phyloP scores from a whole-genome alignment of 1,140 invertebrate species.

The Trichoplusia ni region DNA sequence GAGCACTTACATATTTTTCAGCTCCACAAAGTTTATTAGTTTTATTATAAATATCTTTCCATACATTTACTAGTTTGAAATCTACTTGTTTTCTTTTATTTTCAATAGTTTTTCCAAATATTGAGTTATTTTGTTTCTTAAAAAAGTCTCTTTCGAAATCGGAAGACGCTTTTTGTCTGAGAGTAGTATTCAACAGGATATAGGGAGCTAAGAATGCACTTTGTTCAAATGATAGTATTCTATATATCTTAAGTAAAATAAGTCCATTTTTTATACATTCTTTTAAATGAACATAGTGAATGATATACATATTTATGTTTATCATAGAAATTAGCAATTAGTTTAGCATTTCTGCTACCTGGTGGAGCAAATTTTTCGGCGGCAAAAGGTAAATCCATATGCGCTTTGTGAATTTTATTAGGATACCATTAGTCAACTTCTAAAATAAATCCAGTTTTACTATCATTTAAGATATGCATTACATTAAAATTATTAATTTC shows the following conservation, averaged over 20 bases:
- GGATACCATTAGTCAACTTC: slow-evolving; percentile 69
- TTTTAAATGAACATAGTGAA: slow-evolving; percentile 80
- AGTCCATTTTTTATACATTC: slow-evolving; percentile 76
- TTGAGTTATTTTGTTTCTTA: slow-evolving; percentile 78
- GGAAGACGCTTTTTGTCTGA: slow-evolving; percentile 60
- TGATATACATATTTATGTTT: slow-evolving; percentile 76
- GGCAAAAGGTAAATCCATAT: slow-evolving; percentile 80
- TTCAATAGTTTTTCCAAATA: slow-evolving; percentile 80
- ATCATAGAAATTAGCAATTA: slow-evolving; percentile 59
- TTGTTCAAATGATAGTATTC: slow-evolving; percentile 81
- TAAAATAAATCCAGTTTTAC: slow-evolving; percentile 79
- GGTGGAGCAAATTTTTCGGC: slow-evolving; percentile 53
- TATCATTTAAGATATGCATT: slow-evolving; percentile 47
- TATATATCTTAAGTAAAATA: slow-evolving; percentile 76
- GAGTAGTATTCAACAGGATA: slow-evolving; percentile 73
- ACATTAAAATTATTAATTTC: slow-evolving; percentile 55
- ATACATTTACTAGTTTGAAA: slow-evolving; percentile 61
- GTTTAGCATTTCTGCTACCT: slow-evolving; percentile 49
- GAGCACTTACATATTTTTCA: slow-evolving; percentile 9
- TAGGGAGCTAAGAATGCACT: slow-evolving; percentile 74
- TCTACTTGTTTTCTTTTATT: slow-evolving; percentile 74
- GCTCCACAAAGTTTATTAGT: neutral
- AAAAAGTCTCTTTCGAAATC: slow-evolving; percentile 81
- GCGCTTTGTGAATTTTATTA: slow-evolving; percentile 75
- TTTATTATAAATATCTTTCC: slow-evolving; percentile 49